phyloP scores from a whole-genome alignment of 1,140 invertebrate genomes.

The Drosophila grimshawi region DNA sequence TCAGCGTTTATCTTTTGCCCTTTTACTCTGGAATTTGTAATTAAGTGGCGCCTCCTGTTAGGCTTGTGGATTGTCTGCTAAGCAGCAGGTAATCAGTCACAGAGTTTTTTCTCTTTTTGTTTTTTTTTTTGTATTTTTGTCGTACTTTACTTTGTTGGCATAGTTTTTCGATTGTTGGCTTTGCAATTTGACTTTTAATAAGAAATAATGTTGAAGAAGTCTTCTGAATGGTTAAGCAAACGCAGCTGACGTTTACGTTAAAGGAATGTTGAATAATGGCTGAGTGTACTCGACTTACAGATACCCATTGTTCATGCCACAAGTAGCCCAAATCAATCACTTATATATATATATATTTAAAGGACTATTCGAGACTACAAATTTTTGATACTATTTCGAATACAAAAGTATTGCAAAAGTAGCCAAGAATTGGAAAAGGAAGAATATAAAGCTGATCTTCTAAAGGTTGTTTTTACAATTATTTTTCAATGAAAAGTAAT shows the following conservation, averaged over 20 bases:
- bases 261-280: not conserved
- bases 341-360: too few species aligned
- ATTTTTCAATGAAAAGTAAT: not conserved
- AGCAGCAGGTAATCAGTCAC: slow-evolving; percentile 28
- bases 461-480: too few species aligned
- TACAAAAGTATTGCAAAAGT: too few species aligned
- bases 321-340: not conserved
- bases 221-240: not conserved
- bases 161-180: slow-evolving; percentile 24
- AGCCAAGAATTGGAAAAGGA: too few species aligned
- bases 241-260: slow-evolving; percentile 5
- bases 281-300: not conserved
- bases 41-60: slow-evolving; percentile 23
- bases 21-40: slow-evolving; percentile 28
- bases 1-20: slow-evolving; percentile 4
- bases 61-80: slow-evolving; percentile 1
- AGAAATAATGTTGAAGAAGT: slow-evolving; percentile 5
- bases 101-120: not conserved
- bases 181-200: slow-evolving; percentile 27
- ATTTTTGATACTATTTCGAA: too few species aligned
- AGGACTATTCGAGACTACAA: too few species aligned
- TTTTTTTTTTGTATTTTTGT: not conserved
- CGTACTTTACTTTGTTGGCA: slow-evolving; percentile 6
- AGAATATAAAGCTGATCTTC: too few species aligned
- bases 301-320: not conserved